A percentile compares a stretch with the other conserved stretches of the same genome.
These are phyloP conservation scores for Pseudolycoriella hygida DNA, from an alignment of 2,888 invertebrate genomes.

Conservation along the genomic window DNA sequence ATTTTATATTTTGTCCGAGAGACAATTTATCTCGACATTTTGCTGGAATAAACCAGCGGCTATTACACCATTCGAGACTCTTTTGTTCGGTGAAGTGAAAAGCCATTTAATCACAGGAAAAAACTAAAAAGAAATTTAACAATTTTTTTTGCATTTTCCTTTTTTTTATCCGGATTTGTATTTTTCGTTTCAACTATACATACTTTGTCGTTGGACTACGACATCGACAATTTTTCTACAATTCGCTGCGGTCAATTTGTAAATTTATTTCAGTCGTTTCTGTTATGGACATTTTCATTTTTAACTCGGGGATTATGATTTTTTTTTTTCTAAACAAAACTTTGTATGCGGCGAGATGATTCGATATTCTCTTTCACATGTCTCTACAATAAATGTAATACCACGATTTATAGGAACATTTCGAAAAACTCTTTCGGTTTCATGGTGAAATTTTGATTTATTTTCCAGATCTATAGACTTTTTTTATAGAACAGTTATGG, in stretches of 20 bases:
- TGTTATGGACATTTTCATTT: slow-evolving; percentile 1
- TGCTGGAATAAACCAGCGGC: too few species aligned
- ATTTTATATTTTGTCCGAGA: too few species aligned
- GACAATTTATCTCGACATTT: too few species aligned
- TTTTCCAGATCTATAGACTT: too few species aligned
- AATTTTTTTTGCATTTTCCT: too few species aligned
- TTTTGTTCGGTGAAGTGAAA: too few species aligned
- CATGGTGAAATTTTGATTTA: too few species aligned
- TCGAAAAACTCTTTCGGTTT: too few species aligned
- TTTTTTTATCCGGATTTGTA: neutral
- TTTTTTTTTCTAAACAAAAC: neutral
- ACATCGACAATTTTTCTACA: neutral
- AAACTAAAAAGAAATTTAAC: too few species aligned
- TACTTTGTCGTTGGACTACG: neutral
- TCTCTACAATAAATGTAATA: neutral
- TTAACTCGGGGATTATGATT: neutral
- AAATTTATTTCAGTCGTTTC: slow-evolving; percentile 1
- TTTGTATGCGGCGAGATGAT: neutral
- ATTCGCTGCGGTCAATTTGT: slow-evolving; percentile 1
- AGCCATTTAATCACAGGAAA: too few species aligned
- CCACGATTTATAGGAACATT: neutral
- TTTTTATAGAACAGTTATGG: too few species aligned
- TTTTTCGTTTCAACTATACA: neutral
- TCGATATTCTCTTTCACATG: neutral
- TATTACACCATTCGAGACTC: too few species aligned